Evolutionary conservation across 2,888 invertebrate genomes (phyloP).

Genomic region (Lepidocyrtoides sp.): DNA sequence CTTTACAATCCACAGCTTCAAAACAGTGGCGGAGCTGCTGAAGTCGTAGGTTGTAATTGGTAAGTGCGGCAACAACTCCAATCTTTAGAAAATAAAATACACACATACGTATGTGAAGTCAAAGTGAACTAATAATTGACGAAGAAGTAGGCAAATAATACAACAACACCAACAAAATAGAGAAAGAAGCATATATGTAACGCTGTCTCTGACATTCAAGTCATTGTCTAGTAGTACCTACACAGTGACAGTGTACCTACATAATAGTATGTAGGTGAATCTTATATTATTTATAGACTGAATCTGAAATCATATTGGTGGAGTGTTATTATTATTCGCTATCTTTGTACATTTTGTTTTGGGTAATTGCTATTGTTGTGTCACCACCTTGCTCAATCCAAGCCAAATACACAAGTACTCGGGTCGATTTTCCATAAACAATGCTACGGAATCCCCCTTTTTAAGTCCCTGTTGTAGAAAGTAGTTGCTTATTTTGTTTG

Average conservation of each 20-base stretch:
- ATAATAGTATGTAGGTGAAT: no score
- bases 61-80: constrained; percentile 94
- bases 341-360: no score
- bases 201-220: no score
- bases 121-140: not conserved
- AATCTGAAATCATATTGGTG: no score
- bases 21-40: constrained; percentile 95
- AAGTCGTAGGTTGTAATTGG: constrained; percentile 96
- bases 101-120: not conserved
- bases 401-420: constrained; percentile 52
- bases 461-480: constrained; percentile 45
- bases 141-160: not conserved
- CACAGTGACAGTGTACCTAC: no score
- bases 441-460: constrained; percentile 34
- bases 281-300: no score
- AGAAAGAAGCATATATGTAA: not conserved
- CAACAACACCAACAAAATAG: not conserved
- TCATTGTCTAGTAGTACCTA: no score
- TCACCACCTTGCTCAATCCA: constrained; percentile 46
- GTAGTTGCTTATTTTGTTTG: constrained; percentile 46
- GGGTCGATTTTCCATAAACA: constrained; percentile 53
- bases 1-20: constrained; percentile 92
- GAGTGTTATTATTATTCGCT: not conserved
- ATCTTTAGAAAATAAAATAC: constrained; percentile 89
- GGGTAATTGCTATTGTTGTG: not conserved